A percentile compares a stretch with the other conserved stretches of the same genome.
Conservation (phyloP, 1,140 invertebrate genomes). For the Rhynchophorus ferrugineus region DNA sequence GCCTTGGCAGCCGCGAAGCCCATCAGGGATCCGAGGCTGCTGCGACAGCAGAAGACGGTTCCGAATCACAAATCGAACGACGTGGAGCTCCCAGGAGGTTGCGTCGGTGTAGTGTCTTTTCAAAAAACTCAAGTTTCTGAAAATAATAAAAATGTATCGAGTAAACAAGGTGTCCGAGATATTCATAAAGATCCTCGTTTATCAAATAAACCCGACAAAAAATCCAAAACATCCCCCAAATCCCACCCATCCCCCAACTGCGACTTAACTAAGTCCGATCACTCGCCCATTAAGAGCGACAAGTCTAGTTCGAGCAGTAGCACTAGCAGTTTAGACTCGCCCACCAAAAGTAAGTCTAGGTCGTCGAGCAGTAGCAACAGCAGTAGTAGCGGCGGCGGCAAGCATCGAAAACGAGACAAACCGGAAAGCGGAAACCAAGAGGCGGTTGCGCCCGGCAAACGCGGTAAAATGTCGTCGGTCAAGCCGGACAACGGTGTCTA, state of each 20-base stretch:
- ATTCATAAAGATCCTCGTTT: slow-evolving; percentile 37
- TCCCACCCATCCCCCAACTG: slow-evolving; percentile 36
- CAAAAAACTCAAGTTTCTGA: slow-evolving; percentile 26
- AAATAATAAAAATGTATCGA: slow-evolving; percentile 37
- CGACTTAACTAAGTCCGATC: not conserved
- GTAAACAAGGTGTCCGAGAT: slow-evolving; percentile 36
- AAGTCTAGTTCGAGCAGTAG: slow-evolving; percentile 12
- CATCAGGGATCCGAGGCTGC: slow-evolving; percentile 52
- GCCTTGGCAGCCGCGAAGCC: slow-evolving; percentile 46
- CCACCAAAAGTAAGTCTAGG: slow-evolving; percentile 28
- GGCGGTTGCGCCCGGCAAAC: slow-evolving; percentile 5
- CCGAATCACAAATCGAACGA: slow-evolving; percentile 28
- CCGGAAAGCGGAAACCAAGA: slow-evolving; percentile 11
- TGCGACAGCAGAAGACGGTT: slow-evolving; percentile 41
- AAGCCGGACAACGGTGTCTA: slow-evolving; percentile 2
- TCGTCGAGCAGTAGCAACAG: no score
- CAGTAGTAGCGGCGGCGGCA: slow-evolving; percentile 15
- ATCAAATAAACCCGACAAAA: slow-evolving; percentile 34
- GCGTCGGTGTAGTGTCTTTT: not conserved
- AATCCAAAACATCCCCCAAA: slow-evolving; percentile 39
- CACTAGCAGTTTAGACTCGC: slow-evolving; percentile 23
- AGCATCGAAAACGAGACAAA: slow-evolving; percentile 27
- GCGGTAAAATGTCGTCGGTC: slow-evolving; percentile 27
- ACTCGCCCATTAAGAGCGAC: slow-evolving; percentile 11
- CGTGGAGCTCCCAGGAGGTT: slow-evolving; percentile 11